Base-by-base conservation (phyloP, 1,140 invertebrate genomes). In the Hyposmocoma kahamanoa region DNA sequence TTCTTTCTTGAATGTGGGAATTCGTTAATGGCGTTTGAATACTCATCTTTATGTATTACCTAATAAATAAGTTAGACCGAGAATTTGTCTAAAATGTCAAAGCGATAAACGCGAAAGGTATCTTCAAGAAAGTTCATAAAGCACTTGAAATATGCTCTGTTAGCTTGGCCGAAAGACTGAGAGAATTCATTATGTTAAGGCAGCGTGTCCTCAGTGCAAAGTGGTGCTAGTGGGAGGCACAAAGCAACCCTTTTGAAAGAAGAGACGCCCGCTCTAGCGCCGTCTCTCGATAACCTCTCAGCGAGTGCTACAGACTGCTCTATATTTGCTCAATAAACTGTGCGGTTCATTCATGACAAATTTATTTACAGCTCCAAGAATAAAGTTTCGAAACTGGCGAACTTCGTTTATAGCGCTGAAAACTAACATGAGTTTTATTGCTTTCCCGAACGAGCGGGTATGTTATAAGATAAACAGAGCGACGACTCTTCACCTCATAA, bases 251-350 rank as follows among this genome's bases (percentile, higher is more conserved):
- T 72, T 67, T 70, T 67, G 51, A 74, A 50, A 72, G 63, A 65
- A 71, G 73, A 75, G 73, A 51, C 48, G 11, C 41, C 55, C 52
- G 73, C 73, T 72, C 73, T 79, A 60, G 67, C 62, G 58, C 58
- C 67, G 66, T 67, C 73, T 72, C 73, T 83, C 76, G 74, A 80
- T 78, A 77, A 76, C 62, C 66, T 56, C 67, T 72, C 59, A 44
- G 45, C 55, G 53, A 53, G 50, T 47, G 47, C 53, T 11, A 22
- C 20, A n/a, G 22, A 22, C 26, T 19, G 42, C 47, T 64, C 60
- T 55, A 67, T 67, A 64, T 66, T 75, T 71, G 60, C 56, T 59
- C 50, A 54, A 70, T 62, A 62, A 62, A 50, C 49, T 59, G 47
- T 46, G 42, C 22, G 13, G 46, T 22, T 52, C 42, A 36, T 36